Percentiles rank a stretch among this genome's conserved stretches.
phyloP scores from a whole-genome alignment of 2,888 invertebrate species.

The Chrysomela aeneicollis region DNA sequence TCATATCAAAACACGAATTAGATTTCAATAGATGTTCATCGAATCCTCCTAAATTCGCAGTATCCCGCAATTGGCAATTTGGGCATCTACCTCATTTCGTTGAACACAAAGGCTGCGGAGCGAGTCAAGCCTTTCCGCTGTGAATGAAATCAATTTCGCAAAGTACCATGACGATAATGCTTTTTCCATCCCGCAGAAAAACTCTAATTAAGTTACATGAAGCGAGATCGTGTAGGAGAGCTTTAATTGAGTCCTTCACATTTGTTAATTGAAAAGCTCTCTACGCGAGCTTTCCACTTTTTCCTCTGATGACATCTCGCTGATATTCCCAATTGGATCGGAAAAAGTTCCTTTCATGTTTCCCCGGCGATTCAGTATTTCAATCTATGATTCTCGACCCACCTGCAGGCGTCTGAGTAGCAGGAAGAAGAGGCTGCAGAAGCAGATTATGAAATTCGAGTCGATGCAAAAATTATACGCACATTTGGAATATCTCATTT shows the following conservation, averaged over 20 bases:
- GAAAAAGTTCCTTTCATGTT: neutral
- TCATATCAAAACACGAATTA: conserved; percentile 1
- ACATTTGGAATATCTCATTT: too few relatives aligned
- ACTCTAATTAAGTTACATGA: conserved; percentile 31
- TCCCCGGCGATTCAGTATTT: neutral
- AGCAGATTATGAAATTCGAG: too few relatives aligned
- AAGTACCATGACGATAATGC: conserved; percentile 29
- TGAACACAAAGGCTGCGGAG: neutral
- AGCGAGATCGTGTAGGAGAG: conserved; percentile 11
- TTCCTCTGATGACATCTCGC: neutral
- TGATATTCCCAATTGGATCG: neutral
- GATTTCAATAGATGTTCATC: neutral
- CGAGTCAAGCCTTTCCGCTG: neutral
- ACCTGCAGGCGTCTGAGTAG: too few relatives aligned
- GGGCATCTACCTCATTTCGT: neutral
- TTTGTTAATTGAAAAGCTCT: conserved; percentile 2
- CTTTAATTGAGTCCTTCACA: conserved; percentile 5
- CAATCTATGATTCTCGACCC: neutral
- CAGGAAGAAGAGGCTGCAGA: too few relatives aligned
- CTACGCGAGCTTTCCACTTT: neutral
- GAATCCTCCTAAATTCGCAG: neutral
- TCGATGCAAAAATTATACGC: too few relatives aligned
- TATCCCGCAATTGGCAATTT: conserved; percentile 2
- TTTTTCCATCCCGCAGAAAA: conserved; percentile 29
- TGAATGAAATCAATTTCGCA: conserved; percentile 28